Percentiles rank a stretch among this genome's conserved stretches.
These are phyloP conservation scores for Pachymerium ferrugineum DNA, from an alignment of 2,888 invertebrate genomes.

Conservation along the genomic window DNA sequence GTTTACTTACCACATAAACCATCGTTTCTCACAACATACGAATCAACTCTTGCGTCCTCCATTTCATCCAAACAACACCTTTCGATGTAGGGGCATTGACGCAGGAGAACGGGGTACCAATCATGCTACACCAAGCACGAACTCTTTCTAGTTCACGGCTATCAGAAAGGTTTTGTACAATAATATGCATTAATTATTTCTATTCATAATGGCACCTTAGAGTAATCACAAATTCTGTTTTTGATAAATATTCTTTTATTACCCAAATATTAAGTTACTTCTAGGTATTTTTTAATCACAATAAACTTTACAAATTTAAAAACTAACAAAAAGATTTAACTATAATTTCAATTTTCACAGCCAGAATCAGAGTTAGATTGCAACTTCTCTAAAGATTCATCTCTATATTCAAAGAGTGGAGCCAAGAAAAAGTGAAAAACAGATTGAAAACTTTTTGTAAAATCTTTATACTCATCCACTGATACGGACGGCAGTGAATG, in stretches of 20 bases:
- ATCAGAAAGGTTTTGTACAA: no score
- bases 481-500: background rate
- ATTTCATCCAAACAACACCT: conserved; percentile 88
- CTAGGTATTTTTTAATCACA: no score
- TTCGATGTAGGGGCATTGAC: conserved; percentile 80
- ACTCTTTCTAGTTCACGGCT: conserved; percentile 91
- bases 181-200: no score
- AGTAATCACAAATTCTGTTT: no score
- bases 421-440: background rate
- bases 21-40: conserved; percentile 86
- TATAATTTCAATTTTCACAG: no score
- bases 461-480: background rate
- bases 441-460: background rate
- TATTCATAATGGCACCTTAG: no score
- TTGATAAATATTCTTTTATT: no score
- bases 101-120: conserved; percentile 73
- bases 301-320: no score
- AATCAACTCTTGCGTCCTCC: conserved; percentile 69
- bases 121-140: conserved; percentile 82
- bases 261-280: no score
- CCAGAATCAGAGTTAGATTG: no score
- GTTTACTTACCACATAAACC: conserved; percentile 67
- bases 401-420: background rate
- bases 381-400: no score
- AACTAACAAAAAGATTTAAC: no score